Evolutionary conservation across 64 coral and sea anemone species (phyloP), one percentile per base, ranked within the genome.

Genomic region (Dendronephthya gigantea): DNA sequence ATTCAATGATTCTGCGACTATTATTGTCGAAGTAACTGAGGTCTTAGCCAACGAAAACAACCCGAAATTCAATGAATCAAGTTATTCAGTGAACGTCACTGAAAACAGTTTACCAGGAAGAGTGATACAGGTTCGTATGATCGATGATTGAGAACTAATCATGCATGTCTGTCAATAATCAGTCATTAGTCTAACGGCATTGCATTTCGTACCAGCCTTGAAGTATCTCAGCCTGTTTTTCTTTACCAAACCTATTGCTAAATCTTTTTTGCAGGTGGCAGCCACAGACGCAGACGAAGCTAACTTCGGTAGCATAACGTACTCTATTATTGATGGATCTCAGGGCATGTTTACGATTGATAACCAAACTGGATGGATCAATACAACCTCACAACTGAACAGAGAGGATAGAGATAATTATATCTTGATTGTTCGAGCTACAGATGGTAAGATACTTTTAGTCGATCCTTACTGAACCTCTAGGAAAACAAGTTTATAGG

Each of bases 371-470:
- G 72, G 72, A 34, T 79, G 72, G 72, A 79, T 79, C 72, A 79
- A 79, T 10, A 79, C 32, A 16, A 79, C 72, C 15, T 34, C 72
- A 7, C 27, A 34, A 79, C 30, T 79, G 28, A 33, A 79, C 30
- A 19, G 72, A 79, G 72, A 79, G 16, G 36, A 15, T 33, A 79
- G 31, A 19, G 72, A 79, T 79, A 79, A 12, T 16, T 79, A 79
- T 79, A 79, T 79, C 9, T 79, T 79, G 36, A 39, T 79, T 79
- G 72, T 79, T 35, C 25, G 72, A 79, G 72, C 72, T 36, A 33
- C 32, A 16, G 72, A 79, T 29, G 72, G 72, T 79, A 79, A 79
- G 72, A 14, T 6, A n/a, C 55, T 19, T 23, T 62, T 7, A 11
- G 16, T 23, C 17, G 19, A 1, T 62, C 25, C 55, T 62, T 62